These are phyloP conservation scores for Campoplex capitator DNA, from an alignment of 2,888 invertebrate genomes.

Conservation along the genomic window DNA sequence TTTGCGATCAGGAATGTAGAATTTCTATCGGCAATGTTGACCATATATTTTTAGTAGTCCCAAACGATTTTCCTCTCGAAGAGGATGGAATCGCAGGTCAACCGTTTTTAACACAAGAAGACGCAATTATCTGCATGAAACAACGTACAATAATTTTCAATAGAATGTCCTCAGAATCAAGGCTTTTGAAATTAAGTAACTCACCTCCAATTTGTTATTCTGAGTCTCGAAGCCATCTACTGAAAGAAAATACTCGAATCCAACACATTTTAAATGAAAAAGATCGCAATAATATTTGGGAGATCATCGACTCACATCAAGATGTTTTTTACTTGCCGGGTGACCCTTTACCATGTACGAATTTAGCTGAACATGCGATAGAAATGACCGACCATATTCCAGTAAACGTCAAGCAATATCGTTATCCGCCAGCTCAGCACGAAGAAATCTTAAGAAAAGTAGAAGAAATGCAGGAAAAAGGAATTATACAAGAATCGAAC, in stretches of 20 bases:
- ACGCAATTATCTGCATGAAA: conserved; percentile 32
- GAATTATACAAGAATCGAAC: not conserved
- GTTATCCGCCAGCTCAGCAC: not conserved
- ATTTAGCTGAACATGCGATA: not conserved
- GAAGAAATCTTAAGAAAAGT: not conserved
- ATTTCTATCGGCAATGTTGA: conserved; percentile 10
- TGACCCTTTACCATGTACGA: not conserved
- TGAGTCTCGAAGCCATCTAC: not conserved
- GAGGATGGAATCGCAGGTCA: conserved; percentile 51
- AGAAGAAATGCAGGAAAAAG: too few relatives aligned
- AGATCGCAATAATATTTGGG: too few relatives aligned
- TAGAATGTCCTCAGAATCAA: not conserved
- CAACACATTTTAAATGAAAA: conserved; percentile 11
- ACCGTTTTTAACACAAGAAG: conserved; percentile 44
- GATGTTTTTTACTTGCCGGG: conserved; percentile 8
- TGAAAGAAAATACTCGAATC: conserved; percentile 2
- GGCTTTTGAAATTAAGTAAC: too few relatives aligned
- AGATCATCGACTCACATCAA: conserved; percentile 38
- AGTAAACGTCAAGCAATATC: not conserved
- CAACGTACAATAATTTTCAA: conserved; percentile 41
- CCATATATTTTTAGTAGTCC: too few relatives aligned
- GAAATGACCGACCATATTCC: not conserved
- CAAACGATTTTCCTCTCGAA: conserved; percentile 50
- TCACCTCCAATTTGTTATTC: not conserved
- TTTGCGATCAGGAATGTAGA: conserved; percentile 40